A percentile compares a stretch with the other conserved stretches of the same genome.
Conservation (phyloP, 1,140 invertebrate genomes). For the Hestina assimilis region DNA sequence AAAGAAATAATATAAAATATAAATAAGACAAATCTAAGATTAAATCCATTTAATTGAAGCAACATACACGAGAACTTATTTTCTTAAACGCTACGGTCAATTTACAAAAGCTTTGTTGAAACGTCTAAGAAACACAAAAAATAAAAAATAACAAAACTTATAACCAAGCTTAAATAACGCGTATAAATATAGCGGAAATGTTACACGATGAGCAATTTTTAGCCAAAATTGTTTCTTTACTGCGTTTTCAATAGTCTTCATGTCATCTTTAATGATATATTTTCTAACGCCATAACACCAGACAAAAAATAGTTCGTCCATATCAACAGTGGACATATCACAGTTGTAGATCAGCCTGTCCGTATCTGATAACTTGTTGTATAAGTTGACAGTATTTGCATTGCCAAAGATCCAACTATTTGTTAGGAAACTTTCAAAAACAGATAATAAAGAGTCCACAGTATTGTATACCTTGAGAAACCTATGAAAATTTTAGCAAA, state of each 20-base stretch:
- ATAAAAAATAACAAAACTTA: too few relatives aligned
- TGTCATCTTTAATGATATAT: slow-evolving; percentile 37
- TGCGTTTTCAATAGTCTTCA: slow-evolving; percentile 17
- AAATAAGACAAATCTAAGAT: too few relatives aligned
- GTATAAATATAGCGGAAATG: background rate
- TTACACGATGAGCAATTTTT: slow-evolving; percentile 2
- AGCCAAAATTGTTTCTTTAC: slow-evolving; percentile 21
- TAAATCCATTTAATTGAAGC: too few relatives aligned
- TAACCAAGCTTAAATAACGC: background rate
- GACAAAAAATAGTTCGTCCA: background rate
- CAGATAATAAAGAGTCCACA: slow-evolving; percentile 3
- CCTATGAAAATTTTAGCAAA: slow-evolving; percentile 29
- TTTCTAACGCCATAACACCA: slow-evolving; percentile 31
- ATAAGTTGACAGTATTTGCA: background rate
- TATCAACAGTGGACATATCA: slow-evolving; percentile 10
- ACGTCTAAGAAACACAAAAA: too few relatives aligned
- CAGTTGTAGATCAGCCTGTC: background rate
- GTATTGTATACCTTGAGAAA: slow-evolving; percentile 27
- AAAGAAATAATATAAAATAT: too few relatives aligned
- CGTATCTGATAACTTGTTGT: background rate
- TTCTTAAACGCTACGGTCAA: too few relatives aligned
- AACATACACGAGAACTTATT: too few relatives aligned
- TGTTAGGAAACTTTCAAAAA: slow-evolving; percentile 21
- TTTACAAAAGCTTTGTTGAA: too few relatives aligned
- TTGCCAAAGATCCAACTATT: slow-evolving; percentile 31